Evolutionary conservation across 2,888 invertebrate species (phyloP).

Genomic region (Nebria salina): DNA sequence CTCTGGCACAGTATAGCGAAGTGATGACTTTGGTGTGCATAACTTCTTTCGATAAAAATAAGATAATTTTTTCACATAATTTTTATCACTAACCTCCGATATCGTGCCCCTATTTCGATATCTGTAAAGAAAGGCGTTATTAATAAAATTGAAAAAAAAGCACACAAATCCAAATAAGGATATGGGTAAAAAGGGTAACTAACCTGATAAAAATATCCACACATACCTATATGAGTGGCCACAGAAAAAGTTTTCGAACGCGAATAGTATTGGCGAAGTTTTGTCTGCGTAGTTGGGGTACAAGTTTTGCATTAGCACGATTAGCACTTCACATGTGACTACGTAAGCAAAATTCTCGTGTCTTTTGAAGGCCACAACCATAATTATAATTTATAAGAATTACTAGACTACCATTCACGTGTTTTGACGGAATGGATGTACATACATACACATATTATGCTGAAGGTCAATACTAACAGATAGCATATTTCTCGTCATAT

Average conservation of each 20-base stretch:
- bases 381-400: slow-evolving; percentile 44
- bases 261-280: slow-evolving; percentile 12
- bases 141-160: too few relatives aligned
- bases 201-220: slow-evolving; percentile 21
- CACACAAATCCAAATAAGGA: too few relatives aligned
- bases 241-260: too few relatives aligned
- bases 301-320: slow-evolving; percentile 23
- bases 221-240: too few relatives aligned
- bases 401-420: slow-evolving; percentile 35
- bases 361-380: slow-evolving; percentile 34
- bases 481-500: slow-evolving; percentile 20
- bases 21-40: too few relatives aligned
- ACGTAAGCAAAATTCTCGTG: slow-evolving; percentile 38
- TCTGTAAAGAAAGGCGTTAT: too few relatives aligned
- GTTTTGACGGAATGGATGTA: slow-evolving; percentile 23
- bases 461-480: slow-evolving; percentile 38
- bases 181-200: slow-evolving; percentile 4
- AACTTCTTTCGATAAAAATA: too few relatives aligned
- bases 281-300: slow-evolving; percentile 37
- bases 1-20: too few relatives aligned
- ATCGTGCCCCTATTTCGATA: too few relatives aligned
- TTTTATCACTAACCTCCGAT: too few relatives aligned
- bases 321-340: slow-evolving; percentile 41
- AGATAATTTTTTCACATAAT: too few relatives aligned
- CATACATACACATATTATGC: not conserved